These are phyloP conservation scores for Apis cerana DNA, from an alignment of 1,140 invertebrate species.

Conservation along the genomic window DNA sequence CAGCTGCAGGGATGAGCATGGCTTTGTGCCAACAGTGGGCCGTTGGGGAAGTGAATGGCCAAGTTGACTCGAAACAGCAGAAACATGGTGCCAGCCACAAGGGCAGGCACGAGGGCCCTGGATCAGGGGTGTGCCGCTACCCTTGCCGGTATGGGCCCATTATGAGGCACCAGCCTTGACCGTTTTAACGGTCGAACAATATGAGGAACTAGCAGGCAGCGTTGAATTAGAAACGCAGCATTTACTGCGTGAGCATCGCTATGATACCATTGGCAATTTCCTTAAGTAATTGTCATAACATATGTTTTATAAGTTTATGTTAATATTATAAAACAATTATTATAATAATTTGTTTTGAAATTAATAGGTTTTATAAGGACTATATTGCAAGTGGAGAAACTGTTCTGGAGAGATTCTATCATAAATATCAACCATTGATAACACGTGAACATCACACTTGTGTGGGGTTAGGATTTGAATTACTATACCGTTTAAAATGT, in stretches of 20 bases:
- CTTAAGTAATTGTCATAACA: conserved; percentile 80
- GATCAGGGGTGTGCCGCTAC: conserved; percentile 80
- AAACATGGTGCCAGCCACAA: conserved; percentile 81
- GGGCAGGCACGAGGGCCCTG: conserved; percentile 80
- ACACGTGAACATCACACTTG: conserved; percentile 91
- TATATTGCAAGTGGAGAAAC: conserved; percentile 84
- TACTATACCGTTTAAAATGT: conserved; percentile 84
- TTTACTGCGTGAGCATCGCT: conserved; percentile 89
- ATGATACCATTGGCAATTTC: conserved; percentile 93
- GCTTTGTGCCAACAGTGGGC: conserved; percentile 88
- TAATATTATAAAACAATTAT: background rate
- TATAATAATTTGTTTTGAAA: background rate
- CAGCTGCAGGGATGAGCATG: conserved; percentile 84
- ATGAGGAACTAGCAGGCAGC: conserved; percentile 89
- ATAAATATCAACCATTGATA: conserved; percentile 89
- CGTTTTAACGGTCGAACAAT: conserved; percentile 85
- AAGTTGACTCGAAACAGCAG: conserved; percentile 92
- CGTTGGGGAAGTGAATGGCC: conserved; percentile 94
- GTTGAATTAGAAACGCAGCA: conserved; percentile 89
- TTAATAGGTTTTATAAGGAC: conserved; percentile 86
- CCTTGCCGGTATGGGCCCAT: conserved; percentile 80
- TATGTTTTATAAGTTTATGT: background rate
- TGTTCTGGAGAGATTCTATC: conserved; percentile 86
- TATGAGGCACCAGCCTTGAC: conserved; percentile 80
- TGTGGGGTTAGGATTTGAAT: conserved; percentile 91